A percentile compares a stretch with the other conserved stretches of the same genome.
phyloP scores from a whole-genome alignment of 2,113 vertebrate genomes.

The Heterotilapia buettikoferi region DNA sequence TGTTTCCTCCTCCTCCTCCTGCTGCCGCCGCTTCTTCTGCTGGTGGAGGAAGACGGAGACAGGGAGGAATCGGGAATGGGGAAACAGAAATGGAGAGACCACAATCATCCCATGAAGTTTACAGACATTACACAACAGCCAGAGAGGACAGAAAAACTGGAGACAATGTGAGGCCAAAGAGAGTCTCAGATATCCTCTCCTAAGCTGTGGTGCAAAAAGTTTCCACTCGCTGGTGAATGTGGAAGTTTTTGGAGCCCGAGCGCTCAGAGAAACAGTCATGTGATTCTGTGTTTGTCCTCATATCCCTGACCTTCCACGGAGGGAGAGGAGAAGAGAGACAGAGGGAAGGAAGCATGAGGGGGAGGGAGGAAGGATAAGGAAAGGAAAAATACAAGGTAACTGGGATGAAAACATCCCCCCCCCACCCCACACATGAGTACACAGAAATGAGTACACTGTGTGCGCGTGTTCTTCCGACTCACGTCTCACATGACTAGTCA shows the following conservation, averaged over 20 bases:
- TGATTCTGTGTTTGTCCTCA: slow-evolving; percentile 38
- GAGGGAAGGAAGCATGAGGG: not conserved
- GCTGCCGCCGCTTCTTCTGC: not conserved
- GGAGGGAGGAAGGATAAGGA: not conserved
- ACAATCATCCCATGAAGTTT: not conserved
- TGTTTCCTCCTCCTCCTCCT: slow-evolving; percentile 54
- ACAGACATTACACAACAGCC: not conserved
- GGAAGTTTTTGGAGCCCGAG: not conserved
- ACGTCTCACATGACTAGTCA: slow-evolving; percentile 1
- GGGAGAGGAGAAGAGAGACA: not conserved
- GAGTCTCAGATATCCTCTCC: not conserved
- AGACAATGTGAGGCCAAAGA: not conserved
- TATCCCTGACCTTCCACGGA: slow-evolving; percentile 45
- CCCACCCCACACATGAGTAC: not conserved
- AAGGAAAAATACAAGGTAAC: slow-evolving; percentile 1
- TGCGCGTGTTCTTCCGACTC: not conserved
- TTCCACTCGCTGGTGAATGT: not conserved
- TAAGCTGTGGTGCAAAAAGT: not conserved
- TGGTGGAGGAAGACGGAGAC: slow-evolving; percentile 15
- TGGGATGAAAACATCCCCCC: slow-evolving; percentile 10
- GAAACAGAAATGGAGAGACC: not conserved
- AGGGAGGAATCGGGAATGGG: slow-evolving; percentile 2
- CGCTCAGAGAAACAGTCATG: slow-evolving; percentile 14
- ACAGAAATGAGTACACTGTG: not conserved
- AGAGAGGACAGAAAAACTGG: not conserved